These are phyloP conservation scores for Morbakka virulenta DNA, from an alignment of 30 jellyfish, hydroid and myxozoan species.

Conservation along the genomic window DNA sequence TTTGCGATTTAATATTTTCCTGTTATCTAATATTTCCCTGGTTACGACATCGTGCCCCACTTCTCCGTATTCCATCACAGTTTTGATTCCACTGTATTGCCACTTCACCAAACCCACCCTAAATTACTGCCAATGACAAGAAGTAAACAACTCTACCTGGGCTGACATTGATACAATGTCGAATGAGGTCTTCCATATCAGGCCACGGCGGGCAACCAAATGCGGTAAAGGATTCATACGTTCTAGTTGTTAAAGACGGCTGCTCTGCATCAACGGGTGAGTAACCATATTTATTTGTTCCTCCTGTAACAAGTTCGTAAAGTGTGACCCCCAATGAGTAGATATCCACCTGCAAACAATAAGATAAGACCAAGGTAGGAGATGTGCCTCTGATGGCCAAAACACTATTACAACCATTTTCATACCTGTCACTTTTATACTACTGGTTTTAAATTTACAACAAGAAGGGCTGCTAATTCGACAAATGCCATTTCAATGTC, in stretches of 20 bases:
- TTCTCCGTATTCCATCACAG: no score
- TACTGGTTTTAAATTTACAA: no score
- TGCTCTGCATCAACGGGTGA: slow-evolving; percentile 8
- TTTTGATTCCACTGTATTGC: no score
- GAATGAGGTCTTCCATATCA: slow-evolving; percentile 81
- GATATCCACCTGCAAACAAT: slow-evolving; percentile 71
- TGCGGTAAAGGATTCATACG: slow-evolving; percentile 30
- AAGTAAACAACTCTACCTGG: slow-evolving; percentile 54
- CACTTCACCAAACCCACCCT: background rate
- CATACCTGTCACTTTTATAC: no score
- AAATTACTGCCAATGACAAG: background rate
- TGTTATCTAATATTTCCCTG: no score
- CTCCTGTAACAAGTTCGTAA: slow-evolving; percentile 75
- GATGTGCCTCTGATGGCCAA: no score
- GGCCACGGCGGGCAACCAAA: slow-evolving; percentile 89
- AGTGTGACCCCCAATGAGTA: slow-evolving; percentile 82
- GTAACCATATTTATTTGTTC: slow-evolving; percentile 64
- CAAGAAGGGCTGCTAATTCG: no score
- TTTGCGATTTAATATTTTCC: no score
- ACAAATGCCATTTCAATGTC: no score
- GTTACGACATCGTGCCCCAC: no score
- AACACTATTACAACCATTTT: no score
- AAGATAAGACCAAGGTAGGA: background rate
- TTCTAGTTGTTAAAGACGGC: slow-evolving; percentile 21
- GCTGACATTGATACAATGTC: slow-evolving; percentile 23